A percentile compares a stretch with the other conserved stretches of the same genome.
Conservation (phyloP, 2,888 invertebrate genomes). For the Eubasilissa splendida region DNA sequence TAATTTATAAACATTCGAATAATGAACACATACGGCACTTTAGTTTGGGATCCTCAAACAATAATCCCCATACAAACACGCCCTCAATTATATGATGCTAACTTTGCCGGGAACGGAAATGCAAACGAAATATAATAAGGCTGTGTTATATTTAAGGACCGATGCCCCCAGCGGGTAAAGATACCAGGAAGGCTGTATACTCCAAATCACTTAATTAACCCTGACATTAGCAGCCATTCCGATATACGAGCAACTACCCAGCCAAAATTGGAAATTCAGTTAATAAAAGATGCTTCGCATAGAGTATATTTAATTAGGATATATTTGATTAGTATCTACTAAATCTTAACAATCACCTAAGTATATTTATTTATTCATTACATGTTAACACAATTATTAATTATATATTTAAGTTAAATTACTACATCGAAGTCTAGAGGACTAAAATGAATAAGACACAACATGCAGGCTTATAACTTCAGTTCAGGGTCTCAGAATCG, state of each 20-base stretch:
- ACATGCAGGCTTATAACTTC: no score
- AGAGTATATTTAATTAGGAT: no score
- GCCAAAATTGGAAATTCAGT: no score
- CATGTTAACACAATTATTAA: no score
- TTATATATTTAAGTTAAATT: no score
- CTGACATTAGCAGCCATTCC: slow-evolving; percentile 30
- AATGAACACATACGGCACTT: background rate
- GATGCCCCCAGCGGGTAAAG: background rate
- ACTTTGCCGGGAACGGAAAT: slow-evolving; percentile 7
- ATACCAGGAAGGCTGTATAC: background rate
- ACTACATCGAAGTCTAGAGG: no score
- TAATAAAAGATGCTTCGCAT: no score
- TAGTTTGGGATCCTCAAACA: slow-evolving; percentile 16
- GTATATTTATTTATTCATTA: no score
- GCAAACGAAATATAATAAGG: slow-evolving; percentile 30
- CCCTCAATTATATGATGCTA: slow-evolving; percentile 30
- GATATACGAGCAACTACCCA: background rate
- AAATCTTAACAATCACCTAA: no score
- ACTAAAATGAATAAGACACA: no score
- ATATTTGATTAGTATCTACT: no score
- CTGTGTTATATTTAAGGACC: background rate
- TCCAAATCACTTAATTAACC: slow-evolving; percentile 4
- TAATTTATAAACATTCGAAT: slow-evolving; percentile 5
- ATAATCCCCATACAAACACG: background rate
- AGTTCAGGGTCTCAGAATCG: no score